Conservation (phyloP, 2,888 invertebrate species). For the Agriopis leucophaearia region DNA sequence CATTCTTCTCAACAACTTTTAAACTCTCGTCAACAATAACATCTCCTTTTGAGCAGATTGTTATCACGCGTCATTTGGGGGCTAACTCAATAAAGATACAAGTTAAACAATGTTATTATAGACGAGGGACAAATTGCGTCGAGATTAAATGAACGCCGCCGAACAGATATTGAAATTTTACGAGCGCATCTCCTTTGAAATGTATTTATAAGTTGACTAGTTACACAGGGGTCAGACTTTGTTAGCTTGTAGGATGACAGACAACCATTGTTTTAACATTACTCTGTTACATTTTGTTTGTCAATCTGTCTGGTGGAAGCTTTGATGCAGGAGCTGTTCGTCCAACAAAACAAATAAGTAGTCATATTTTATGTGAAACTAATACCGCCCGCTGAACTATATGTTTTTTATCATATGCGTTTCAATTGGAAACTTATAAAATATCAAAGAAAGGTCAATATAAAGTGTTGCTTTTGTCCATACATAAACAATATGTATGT, state of each 20-base stretch:
- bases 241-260: slow-evolving; percentile 43
- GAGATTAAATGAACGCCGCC: slow-evolving; percentile 31
- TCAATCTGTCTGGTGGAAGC: neutral
- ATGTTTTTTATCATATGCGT: too few species aligned
- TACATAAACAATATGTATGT: too few species aligned
- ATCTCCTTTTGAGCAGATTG: slow-evolving; percentile 1
- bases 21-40: slow-evolving; percentile 9
- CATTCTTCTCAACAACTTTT: neutral
- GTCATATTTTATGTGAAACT: too few species aligned
- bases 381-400: too few species aligned
- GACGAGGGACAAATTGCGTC: slow-evolving; percentile 30
- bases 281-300: slow-evolving; percentile 9
- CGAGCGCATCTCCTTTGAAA: slow-evolving; percentile 42
- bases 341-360: too few species aligned
- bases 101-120: neutral
- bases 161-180: slow-evolving; percentile 47
- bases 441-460: too few species aligned
- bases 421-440: too few species aligned
- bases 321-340: neutral
- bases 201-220: slow-evolving; percentile 48
- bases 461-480: too few species aligned
- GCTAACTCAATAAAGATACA: slow-evolving; percentile 21
- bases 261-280: slow-evolving; percentile 3
- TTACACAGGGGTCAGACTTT: slow-evolving; percentile 35
- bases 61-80: slow-evolving; percentile 5